phyloP scores from a whole-genome alignment of 2,888 invertebrate genomes.

The Limnephilus marmoratus region DNA sequence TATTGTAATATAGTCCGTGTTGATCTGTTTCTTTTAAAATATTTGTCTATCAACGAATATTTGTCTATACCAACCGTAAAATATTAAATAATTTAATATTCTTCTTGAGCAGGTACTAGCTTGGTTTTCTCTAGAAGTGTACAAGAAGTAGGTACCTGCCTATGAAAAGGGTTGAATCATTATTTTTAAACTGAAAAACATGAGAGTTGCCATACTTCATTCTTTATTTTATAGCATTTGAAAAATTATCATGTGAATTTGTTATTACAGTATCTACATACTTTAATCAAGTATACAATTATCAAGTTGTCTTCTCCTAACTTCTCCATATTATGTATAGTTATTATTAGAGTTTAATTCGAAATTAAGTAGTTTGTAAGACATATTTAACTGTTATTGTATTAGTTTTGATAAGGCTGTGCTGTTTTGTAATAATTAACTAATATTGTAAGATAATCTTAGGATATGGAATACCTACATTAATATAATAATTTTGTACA shows the following conservation, averaged over 20 bases:
- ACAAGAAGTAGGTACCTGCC: neutral
- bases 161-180: neutral
- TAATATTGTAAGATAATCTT: constrained; percentile 12
- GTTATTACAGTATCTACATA: neutral
- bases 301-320: neutral
- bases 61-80: neutral
- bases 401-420: constrained; percentile 46
- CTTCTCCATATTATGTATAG: neutral
- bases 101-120: neutral
- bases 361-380: neutral
- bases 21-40: neutral
- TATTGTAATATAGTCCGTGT: too few relatives aligned
- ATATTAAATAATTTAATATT: neutral
- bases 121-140: neutral
- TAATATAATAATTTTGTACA: constrained; percentile 18
- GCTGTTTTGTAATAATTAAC: constrained; percentile 44
- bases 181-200: neutral
- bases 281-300: neutral
- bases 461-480: neutral
- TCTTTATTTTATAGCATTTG: neutral
- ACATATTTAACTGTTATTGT: constrained; percentile 37
- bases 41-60: neutral
- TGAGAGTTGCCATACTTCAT: neutral
- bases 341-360: neutral
- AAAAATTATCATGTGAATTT: neutral